Evolutionary conservation across 2,888 invertebrate genomes (phyloP), one percentile per base, ranked within the genome.

Genomic region (Lycocerus yunnanus): DNA sequence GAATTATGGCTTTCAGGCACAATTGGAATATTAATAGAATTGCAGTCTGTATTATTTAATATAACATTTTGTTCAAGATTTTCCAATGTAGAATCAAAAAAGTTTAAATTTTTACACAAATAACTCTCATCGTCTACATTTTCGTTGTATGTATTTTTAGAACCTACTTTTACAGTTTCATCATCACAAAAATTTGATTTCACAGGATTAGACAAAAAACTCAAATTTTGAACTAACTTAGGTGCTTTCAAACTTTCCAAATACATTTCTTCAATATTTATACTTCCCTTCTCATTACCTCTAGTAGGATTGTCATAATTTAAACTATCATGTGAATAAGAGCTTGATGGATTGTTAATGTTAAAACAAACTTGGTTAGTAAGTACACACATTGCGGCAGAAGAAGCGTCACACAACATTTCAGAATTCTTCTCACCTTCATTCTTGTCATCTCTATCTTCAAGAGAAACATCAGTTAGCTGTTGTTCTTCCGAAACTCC

Each of bases 361-460:
- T 63, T 21, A 65, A 67, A 69, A 66, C 63, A 63, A n/a, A 69
- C 61, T 63, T 70, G 60, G 20, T 67, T 66, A 67, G 58, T 14
- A 61, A 69, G 78, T 74, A 77, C 78, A 78, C 79, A 77, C 77
- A 73, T 75, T 75, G 76, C 77, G 73, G 80, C 79, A 76, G 83
- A 83, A 84, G 82, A 81, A 77, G 79, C 75, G 70, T 74, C 60
- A 75, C 68, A 79, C 78, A 79, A 81, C 79, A 82, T 82, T 79
- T 20, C 61, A 82, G 79, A 82, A 85, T 82, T 84, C 83, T 74
- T 81, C 86, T 87, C 87, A 86, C 86, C 86, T 86, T 84, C 79
- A 76, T 78, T 79, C 77, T 73, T 69, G 67, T 74, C 67, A 70
- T 58, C 16, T 16, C 16, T 9, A 18, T 18, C 20, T 63, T 63